Base-by-base conservation (phyloP, 2,888 invertebrate genomes). In the Xanthostigma xanthostigma region DNA sequence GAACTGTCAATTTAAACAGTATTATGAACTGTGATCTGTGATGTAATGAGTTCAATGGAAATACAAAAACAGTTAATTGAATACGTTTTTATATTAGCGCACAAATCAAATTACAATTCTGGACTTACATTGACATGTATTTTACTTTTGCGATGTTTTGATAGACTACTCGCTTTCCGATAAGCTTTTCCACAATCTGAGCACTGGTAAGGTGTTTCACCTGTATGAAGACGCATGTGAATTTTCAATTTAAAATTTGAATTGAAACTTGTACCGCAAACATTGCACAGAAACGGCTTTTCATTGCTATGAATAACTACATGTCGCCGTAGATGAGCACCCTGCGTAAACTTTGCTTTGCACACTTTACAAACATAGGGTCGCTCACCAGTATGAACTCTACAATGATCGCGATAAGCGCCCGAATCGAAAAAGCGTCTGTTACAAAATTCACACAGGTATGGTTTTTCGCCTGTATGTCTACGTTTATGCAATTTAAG, bases 291-390 rank as follows among this genome's bases (percentile, higher is more conserved):
- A 38, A 36, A 43, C 13, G 48, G 9, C 37, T 42, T 41, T 42
- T 48, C 36, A 11, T 12, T 27, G 35, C 10, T 13, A 12, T 35
- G 12, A 36, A 27, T 36, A 11, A 17, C 17, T 35, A 48, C 27
- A 12, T 48, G 48, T n/a, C 48, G 8, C 27, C 48, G 42, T 11
- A 48, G 36, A 17, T 48, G 43, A 8, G 35, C 43, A 11, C 44
- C 14, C 8, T 50, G 42, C 45, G 42, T 53, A 35, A 50, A 53
- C 9, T 44, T 39, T 35, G 43, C 40, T 17, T 49, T 53, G 35
- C 54, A 54, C 37, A 45, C 40, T 11, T 45, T 38, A 39, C 53
- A 53, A 10, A 36, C 36, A 41, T 45, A 53, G 12, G 48, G 50
- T 6, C 33, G 42, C 11, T 51, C 47, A 9, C 43, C 39, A 10